Base-by-base conservation (phyloP, 2,888 invertebrate genomes). In the Theretra japonica region DNA sequence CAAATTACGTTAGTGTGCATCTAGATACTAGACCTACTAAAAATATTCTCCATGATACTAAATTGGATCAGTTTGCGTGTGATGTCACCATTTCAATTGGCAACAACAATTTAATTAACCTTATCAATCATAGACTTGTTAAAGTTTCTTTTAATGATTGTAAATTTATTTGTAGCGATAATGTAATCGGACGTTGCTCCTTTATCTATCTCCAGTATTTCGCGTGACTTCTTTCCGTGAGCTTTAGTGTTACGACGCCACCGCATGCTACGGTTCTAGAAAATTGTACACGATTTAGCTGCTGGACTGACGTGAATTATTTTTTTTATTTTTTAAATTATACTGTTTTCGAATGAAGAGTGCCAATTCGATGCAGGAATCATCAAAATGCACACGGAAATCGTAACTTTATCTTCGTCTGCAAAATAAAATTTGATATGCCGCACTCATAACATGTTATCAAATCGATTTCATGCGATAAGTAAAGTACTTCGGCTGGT, bases 181-280 rank as follows among this genome's bases (percentile, higher is more conserved):
- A 76, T 69, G 41, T 74, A 77, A 81, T 81, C 79, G 80, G 80
- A 68, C 80, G 73, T 79, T 78, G 78, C 77, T 77, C 79, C 80
- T 80, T 80, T 80, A 78, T 84, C 80, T 79, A 74, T 77, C 77
- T 76, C 68, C 25, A 62, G 62, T 73, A 70, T 77, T 79, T 84
- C 73, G 80, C 83, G 83, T 84, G 85, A 83, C 77, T 81, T 70
- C 71, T 78, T 77, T 75, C 70, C 73, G 73, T 77, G 71, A 70
- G 73, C 73, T 77, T 80, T 76, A 69, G 71, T 74, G 74, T 75
- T 75, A 75, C 30, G 56, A 21, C 56, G 56, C 23, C 33, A 65
- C 19, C 33, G 25, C 78, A 79, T 77, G 80, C 80, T 72, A 81
- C 74, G 71, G 62, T 75, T 71, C 69, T 56, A 74, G 70, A 62